phyloP scores from a whole-genome alignment of 2,797 vertebrate species.

The Triplophysa yarkandensis region DNA sequence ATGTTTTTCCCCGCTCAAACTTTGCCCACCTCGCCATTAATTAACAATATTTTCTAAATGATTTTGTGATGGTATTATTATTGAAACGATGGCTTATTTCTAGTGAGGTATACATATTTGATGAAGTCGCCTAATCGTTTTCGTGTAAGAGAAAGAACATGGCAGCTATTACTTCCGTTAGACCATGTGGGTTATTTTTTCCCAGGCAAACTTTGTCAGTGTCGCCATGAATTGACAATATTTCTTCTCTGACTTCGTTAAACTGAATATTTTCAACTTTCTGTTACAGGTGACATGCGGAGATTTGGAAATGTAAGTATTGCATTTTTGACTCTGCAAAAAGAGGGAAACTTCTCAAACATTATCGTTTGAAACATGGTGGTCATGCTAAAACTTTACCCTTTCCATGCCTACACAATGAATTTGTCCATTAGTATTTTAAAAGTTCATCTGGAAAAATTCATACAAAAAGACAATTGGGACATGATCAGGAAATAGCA shows the following conservation, averaged over 20 bases:
- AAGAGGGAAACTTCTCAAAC: neutral
- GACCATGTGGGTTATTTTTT: too few species aligned
- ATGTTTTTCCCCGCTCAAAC: neutral
- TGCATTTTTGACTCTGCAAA: constrained; percentile 3
- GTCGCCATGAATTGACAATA: too few species aligned
- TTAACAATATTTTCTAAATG: neutral
- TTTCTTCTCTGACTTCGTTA: too few species aligned
- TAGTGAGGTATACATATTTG: neutral
- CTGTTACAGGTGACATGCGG: neutral
- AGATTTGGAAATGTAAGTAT: constrained; percentile 5
- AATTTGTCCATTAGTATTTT: constrained; percentile 1
- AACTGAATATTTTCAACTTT: too few species aligned
- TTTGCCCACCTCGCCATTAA: neutral
- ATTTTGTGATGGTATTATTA: constrained; percentile 10
- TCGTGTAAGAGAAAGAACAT: neutral
- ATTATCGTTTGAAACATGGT: neutral
- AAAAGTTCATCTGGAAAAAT: too few species aligned
- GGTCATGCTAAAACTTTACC: neutral
- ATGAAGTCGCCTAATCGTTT: neutral
- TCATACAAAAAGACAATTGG: too few species aligned
- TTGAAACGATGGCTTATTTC: constrained; percentile 4
- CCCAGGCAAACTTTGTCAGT: too few species aligned
- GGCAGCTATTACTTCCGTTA: too few species aligned
- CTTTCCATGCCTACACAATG: neutral
- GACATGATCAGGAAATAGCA: too few species aligned